Percentiles rank a stretch among this genome's conserved stretches.
Conservation (phyloP, 2,888 invertebrate genomes). For the Iphiclides podalirius region DNA sequence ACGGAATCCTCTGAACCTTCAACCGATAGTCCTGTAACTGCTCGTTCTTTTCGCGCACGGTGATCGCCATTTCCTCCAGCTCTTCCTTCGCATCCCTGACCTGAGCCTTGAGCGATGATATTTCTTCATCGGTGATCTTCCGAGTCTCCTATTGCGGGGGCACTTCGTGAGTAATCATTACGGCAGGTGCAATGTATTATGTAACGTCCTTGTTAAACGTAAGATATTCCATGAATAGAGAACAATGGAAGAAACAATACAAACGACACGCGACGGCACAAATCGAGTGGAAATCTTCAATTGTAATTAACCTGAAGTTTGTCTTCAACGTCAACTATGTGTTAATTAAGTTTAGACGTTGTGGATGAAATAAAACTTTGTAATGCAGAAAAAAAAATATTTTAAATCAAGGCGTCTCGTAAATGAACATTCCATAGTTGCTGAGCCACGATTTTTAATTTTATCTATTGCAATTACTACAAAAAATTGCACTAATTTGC, state of each 20-base stretch:
- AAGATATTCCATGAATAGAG: not conserved
- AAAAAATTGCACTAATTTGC: no score
- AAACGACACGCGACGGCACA: not conserved
- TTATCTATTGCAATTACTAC: no score
- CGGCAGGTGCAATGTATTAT: not conserved
- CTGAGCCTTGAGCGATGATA: slow-evolving; percentile 48
- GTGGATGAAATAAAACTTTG: not conserved
- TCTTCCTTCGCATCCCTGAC: slow-evolving; percentile 56
- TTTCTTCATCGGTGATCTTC: slow-evolving; percentile 48
- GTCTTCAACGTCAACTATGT: no score
- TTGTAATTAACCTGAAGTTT: not conserved
- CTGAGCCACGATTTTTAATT: no score
- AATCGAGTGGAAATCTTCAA: not conserved
- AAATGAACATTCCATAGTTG: no score
- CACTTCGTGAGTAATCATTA: not conserved
- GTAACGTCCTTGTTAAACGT: not conserved
- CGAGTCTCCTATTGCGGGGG: slow-evolving; percentile 40
- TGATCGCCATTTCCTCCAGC: slow-evolving; percentile 55
- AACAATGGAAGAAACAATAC: not conserved
- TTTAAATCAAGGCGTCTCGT: no score
- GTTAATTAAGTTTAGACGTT: not conserved
- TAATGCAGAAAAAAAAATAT: no score
- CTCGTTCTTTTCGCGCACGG: slow-evolving; percentile 54
- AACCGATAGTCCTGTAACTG: slow-evolving; percentile 63
- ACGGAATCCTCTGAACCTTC: no score